Evolutionary conservation across 2,888 invertebrate genomes (phyloP).

Genomic region (Dicranocentrus wangi): DNA sequence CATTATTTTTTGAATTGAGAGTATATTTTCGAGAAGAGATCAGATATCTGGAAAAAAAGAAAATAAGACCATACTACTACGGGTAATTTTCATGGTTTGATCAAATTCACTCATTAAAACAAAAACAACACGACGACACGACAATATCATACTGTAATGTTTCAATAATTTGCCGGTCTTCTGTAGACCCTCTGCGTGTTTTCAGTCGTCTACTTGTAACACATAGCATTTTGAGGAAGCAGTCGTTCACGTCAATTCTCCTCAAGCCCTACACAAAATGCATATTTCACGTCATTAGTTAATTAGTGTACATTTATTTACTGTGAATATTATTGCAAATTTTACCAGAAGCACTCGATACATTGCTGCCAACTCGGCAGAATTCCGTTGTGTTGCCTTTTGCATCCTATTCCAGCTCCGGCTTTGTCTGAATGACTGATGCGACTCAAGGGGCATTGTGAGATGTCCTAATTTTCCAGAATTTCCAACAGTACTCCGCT

Average conservation of each 20-base stretch:
- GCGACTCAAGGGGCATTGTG: constrained; percentile 26
- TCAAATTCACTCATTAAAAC: neutral
- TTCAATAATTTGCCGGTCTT: constrained; percentile 36
- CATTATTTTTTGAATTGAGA: neutral
- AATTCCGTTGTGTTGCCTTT: neutral
- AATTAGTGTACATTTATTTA: neutral
- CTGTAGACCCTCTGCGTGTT: constrained; percentile 18
- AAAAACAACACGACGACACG: too few relatives aligned
- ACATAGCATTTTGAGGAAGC: constrained; percentile 61
- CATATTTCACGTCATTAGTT: neutral
- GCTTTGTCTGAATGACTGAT: neutral
- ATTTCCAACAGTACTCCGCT: constrained; percentile 40
- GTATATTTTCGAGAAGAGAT: constrained; percentile 16
- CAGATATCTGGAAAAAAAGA: constrained; percentile 26
- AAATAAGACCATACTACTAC: too few relatives aligned
- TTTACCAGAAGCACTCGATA: constrained; percentile 61
- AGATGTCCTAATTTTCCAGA: constrained; percentile 18
- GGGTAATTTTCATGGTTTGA: constrained; percentile 14
- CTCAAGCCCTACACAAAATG: constrained; percentile 45
- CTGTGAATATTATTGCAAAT: neutral
- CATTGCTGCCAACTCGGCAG: constrained; percentile 46
- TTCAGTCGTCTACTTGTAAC: constrained; percentile 37
- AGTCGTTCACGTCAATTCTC: constrained; percentile 54
- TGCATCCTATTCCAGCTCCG: neutral
- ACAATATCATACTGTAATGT: constrained; percentile 50